A percentile compares a stretch with the other conserved stretches of the same genome.
Evolutionary conservation across 2,113 vertebrate species (phyloP).

Genomic region (Ellobius talpinus): DNA sequence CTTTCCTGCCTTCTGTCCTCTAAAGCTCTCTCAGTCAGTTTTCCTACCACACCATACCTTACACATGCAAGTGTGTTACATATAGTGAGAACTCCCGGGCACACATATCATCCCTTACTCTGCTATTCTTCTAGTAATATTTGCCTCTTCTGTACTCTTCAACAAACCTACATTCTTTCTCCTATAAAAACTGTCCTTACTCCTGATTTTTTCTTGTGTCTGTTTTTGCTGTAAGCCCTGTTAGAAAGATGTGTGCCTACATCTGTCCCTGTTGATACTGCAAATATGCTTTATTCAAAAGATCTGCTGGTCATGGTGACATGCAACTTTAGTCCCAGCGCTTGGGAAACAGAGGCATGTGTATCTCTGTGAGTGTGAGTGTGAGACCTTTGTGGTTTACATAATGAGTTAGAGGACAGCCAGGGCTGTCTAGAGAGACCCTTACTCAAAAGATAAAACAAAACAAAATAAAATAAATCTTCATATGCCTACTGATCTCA

Average conservation of each 20-base stretch:
- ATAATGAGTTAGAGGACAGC: too few relatives aligned
- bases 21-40: not conserved
- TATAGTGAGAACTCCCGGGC: not conserved
- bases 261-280: not conserved
- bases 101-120: not conserved
- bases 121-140: not conserved
- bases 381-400: too few relatives aligned
- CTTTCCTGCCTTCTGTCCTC: not conserved
- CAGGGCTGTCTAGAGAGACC: not conserved
- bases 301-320: not conserved
- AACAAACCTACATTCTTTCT: not conserved
- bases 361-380: not conserved
- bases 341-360: not conserved
- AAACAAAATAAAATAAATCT: not conserved
- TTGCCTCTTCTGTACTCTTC: not conserved
- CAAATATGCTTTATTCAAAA: not conserved
- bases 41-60: rapidly evolving
- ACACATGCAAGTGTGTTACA: not conserved
- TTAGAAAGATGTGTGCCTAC: not conserved
- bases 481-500: not conserved
- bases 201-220: rapidly evolving
- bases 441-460: not conserved
- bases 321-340: not conserved
- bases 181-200: not conserved
- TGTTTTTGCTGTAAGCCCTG: not conserved